Evolutionary conservation across 2,113 vertebrate species (phyloP).

Genomic region (Petromus typicus): DNA sequence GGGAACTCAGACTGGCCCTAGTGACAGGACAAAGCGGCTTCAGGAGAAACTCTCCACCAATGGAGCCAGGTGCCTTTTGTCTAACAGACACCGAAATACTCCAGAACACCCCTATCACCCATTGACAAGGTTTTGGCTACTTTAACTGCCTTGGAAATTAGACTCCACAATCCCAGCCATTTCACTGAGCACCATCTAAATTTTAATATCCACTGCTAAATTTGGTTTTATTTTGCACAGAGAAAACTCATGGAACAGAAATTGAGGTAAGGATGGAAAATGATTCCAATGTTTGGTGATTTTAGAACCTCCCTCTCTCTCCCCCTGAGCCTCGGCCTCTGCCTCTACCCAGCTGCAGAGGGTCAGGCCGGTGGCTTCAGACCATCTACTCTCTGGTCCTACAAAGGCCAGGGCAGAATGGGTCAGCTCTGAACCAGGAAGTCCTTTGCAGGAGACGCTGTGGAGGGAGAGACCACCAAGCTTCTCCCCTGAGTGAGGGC

Average conservation of each 20-base stretch:
- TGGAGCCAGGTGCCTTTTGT: background rate
- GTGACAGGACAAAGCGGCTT: background rate
- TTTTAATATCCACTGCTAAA: conserved; percentile 40
- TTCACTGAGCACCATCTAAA: background rate
- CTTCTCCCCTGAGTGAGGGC: background rate
- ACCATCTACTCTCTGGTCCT: background rate
- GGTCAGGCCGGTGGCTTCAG: background rate
- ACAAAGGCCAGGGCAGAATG: background rate
- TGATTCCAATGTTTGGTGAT: background rate
- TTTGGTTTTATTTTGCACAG: conserved; percentile 13
- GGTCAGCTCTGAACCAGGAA: background rate
- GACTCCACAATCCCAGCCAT: background rate
- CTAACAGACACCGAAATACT: background rate
- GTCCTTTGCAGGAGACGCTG: background rate
- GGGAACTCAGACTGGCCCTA: conserved; percentile 3
- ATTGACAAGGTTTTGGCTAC: background rate
- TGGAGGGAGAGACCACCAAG: background rate
- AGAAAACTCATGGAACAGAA: conserved; percentile 36
- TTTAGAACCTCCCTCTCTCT: background rate
- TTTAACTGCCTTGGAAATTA: conserved; percentile 7
- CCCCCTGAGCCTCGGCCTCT: background rate
- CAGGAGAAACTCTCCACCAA: background rate
- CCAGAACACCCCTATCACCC: background rate
- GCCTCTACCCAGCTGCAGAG: too few relatives aligned
- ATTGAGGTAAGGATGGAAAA: background rate